Base-by-base conservation (phyloP, 2,113 vertebrate genomes). In the Ranitomeya variabilis region DNA sequence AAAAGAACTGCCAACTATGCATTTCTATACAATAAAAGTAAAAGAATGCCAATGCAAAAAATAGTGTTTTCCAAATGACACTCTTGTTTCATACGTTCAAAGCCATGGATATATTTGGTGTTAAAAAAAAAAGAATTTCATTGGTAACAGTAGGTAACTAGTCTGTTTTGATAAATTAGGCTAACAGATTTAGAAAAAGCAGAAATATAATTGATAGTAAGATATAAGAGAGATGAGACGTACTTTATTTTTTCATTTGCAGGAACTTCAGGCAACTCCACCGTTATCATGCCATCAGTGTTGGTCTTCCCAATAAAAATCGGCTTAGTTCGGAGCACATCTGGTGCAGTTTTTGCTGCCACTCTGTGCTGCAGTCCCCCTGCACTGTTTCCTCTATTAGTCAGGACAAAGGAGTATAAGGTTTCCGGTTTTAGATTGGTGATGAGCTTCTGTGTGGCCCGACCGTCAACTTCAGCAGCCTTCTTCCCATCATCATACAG, bases 401-500 rank as follows among this genome's bases (percentile, higher is more conserved):
- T 99, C 89, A 99, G 91, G 64, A 99, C 97, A 91, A 99, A 99
- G 0, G 98, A 99, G 91, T 99, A 99, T 1, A 97, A 97, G 0
- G 98, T 99, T 93, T 98, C 98, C 0, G 98, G 98, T 87, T 98
- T 98, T 85, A 99, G 95, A 85, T 97, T 97, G n/a, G 96, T 97
- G 91, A 99, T 99, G 69, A 99, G 94, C 93, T 99, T 99, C 93
- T 98, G 97, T 0, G 97, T 97, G 89, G 97, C 95, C 91, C 97
- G 97, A 79, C 98, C 98, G 83, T 99, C 98, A 83, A 99, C 98
- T 89, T 99, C 98, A 92, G 97, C 97, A 16, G 97, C 96, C 88
- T 97, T 99, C 92, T 99, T 98, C 2, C 98, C 98, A 19, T 99
- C 97, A 91, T 99, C 98, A n/a, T 99, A 99, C 80, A 99, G 96